Percentiles rank a stretch among this genome's conserved stretches.
These are phyloP conservation scores for Morpho helenor DNA, from an alignment of 2,888 invertebrate species.

Conservation along the genomic window DNA sequence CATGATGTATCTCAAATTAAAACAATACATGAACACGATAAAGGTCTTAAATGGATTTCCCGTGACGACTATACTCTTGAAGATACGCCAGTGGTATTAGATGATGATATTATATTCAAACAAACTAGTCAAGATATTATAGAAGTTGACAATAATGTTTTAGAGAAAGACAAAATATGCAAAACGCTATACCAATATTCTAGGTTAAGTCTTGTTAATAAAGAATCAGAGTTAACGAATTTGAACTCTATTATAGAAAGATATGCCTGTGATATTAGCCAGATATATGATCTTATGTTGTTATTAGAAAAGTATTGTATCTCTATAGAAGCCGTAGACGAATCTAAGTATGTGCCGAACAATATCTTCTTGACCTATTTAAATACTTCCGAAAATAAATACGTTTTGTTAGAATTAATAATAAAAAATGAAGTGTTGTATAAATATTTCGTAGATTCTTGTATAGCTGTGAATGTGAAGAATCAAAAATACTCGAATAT, in stretches of 20 bases:
- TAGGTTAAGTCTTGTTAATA: slow-evolving; percentile 66
- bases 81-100: slow-evolving; percentile 35
- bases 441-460: slow-evolving; percentile 77
- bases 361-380: slow-evolving; percentile 67
- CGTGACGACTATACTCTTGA: slow-evolving; percentile 38
- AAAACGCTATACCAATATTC: slow-evolving; percentile 65
- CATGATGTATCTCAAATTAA: slow-evolving; percentile 29
- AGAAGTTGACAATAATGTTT: slow-evolving; percentile 57
- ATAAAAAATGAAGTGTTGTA: slow-evolving; percentile 63
- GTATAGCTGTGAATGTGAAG: slow-evolving; percentile 75
- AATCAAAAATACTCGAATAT: slow-evolving; percentile 55
- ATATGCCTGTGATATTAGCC: slow-evolving; percentile 68
- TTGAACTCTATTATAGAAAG: slow-evolving; percentile 63
- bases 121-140: slow-evolving; percentile 69
- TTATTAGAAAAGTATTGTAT: slow-evolving; percentile 64
- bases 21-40: slow-evolving; percentile 32
- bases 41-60: slow-evolving; percentile 38
- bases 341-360: slow-evolving; percentile 61
- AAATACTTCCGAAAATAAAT: slow-evolving; percentile 42
- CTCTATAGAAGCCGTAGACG: slow-evolving; percentile 54
- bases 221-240: slow-evolving; percentile 58
- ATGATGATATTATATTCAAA: slow-evolving; percentile 62
- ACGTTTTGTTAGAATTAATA: slow-evolving; percentile 47
- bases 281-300: slow-evolving; percentile 60
- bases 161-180: slow-evolving; percentile 49